Percentiles rank a stretch among this genome's conserved stretches.
Conservation (phyloP, 2,113 vertebrate genomes). For the Ginglymostoma cirratum region DNA sequence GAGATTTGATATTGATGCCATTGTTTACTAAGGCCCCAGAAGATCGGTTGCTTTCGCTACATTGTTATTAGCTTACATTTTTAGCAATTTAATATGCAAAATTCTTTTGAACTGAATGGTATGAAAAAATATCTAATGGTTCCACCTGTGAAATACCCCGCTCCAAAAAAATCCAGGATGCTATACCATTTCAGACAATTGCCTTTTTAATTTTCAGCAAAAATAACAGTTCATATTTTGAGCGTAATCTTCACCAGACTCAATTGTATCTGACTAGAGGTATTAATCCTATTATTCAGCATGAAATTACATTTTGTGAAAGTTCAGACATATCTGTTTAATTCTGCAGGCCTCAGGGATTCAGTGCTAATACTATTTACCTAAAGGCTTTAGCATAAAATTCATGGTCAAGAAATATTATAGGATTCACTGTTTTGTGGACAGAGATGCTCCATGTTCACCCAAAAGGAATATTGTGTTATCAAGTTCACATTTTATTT, state of each 20-base stretch:
- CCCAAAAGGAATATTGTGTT: neutral
- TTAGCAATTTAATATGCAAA: neutral
- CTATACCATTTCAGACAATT: neutral
- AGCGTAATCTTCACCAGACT: neutral
- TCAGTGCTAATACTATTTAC: neutral
- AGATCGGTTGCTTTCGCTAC: neutral
- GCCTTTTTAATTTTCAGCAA: neutral
- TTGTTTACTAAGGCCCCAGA: neutral
- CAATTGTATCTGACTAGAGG: neutral
- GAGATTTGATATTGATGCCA: neutral
- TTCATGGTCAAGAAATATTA: neutral
- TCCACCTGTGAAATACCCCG: neutral
- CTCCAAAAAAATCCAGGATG: neutral
- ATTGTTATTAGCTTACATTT: neutral
- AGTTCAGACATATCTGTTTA: neutral
- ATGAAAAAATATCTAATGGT: neutral
- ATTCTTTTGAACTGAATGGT: neutral
- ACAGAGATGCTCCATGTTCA: neutral
- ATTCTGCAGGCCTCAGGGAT: neutral
- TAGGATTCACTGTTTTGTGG: neutral
- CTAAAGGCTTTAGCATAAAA: neutral
- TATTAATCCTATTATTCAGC: neutral
- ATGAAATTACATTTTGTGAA: neutral
- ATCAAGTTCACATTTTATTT: conserved; percentile 6
- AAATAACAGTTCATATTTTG: neutral